A percentile compares a stretch with the other conserved stretches of the same genome.
Evolutionary conservation across 1,140 invertebrate genomes (phyloP).

Genomic region (Trichogramma pretiosum): DNA sequence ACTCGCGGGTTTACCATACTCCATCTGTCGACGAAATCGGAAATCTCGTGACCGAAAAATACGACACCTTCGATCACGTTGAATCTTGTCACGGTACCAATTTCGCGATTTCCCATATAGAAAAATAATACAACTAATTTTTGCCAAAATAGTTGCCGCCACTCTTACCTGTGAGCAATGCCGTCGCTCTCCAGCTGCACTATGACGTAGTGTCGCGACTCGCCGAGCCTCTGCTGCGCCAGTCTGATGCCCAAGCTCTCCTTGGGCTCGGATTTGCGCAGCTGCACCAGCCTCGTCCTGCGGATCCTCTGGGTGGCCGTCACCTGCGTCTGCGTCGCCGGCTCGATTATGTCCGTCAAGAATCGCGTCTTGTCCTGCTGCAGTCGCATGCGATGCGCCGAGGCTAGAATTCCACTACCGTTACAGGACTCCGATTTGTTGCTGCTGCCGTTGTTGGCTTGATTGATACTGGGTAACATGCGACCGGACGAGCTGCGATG

Average conservation of each 20-base stretch:
- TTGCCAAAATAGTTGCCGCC: too few species aligned
- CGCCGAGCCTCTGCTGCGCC: slow-evolving; percentile 54
- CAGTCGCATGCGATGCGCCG: slow-evolving; percentile 34
- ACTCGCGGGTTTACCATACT: too few species aligned
- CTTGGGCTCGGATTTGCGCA: slow-evolving; percentile 51
- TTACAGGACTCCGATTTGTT: neutral
- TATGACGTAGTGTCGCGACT: slow-evolving; percentile 71
- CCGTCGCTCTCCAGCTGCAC: slow-evolving; percentile 72
- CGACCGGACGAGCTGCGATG: slow-evolving; percentile 37
- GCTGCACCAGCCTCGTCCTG: slow-evolving; percentile 35
- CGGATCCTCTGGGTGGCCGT: slow-evolving; percentile 32
- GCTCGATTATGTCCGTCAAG: slow-evolving; percentile 39
- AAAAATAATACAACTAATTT: too few species aligned
- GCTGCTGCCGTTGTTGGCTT: slow-evolving; percentile 20
- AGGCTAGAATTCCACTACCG: neutral
- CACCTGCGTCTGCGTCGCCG: too few species aligned
- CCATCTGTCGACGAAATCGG: too few species aligned
- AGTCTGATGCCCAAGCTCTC: slow-evolving; percentile 63
- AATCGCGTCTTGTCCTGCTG: slow-evolving; percentile 42
- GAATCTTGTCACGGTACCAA: too few species aligned
- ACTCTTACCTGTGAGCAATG: slow-evolving; percentile 68
- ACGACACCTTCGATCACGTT: too few species aligned
- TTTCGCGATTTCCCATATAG: too few species aligned
- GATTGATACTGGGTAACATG: slow-evolving; percentile 39
- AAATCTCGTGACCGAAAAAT: too few species aligned